Base-by-base conservation (phyloP, 2,888 invertebrate species). In the Aleiodes testaceus region DNA sequence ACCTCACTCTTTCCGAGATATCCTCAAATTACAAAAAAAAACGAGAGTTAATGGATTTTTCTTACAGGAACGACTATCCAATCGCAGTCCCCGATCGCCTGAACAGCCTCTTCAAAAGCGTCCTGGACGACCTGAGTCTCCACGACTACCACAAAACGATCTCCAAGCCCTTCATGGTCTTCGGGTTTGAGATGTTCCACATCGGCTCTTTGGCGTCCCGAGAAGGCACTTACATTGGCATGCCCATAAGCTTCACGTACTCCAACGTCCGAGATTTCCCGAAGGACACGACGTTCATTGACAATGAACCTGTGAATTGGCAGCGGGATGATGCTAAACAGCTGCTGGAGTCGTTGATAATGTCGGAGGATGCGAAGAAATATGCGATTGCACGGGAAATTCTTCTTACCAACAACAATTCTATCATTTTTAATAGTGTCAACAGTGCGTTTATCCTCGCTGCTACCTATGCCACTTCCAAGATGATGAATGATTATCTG, bases 321-420 rank as follows among this genome's bases (percentile, higher is more conserved):
- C 88, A 88, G 44, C 89, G 92, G 0, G 90, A 91, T 70, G 89
- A 89, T 70, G 94, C 93, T 0, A 85, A 90, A 77, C 85, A 91
- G 69, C 88, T 96, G 53, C 87, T 92, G 64, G 88, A 93, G 12
- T 90, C 95, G 0, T 82, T 96, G 30, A 86, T 94, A 2, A 83
- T 96, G n/a, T 92, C 93, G 12, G 93, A 94, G 74, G 91, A 93
- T 74, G 95, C 94, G 9, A 92, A 95, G 84, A 89, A 93, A 73
- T 96, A 94, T 89, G 95, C 93, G 0, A 91, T 96, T 26, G 95
- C 94, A 70, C 90, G 92, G 78, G 93, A 95, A 86, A 90, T 96
- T 66, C 84, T 93, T 70, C 90, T 91, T 87, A 84, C 91, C 2
- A 89, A 91, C 74, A 91, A 91, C 47, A 86, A 90, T 72, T 90